Evolutionary conservation across 1,140 invertebrate species (phyloP).

Genomic region (Zaprionus inermis): DNA sequence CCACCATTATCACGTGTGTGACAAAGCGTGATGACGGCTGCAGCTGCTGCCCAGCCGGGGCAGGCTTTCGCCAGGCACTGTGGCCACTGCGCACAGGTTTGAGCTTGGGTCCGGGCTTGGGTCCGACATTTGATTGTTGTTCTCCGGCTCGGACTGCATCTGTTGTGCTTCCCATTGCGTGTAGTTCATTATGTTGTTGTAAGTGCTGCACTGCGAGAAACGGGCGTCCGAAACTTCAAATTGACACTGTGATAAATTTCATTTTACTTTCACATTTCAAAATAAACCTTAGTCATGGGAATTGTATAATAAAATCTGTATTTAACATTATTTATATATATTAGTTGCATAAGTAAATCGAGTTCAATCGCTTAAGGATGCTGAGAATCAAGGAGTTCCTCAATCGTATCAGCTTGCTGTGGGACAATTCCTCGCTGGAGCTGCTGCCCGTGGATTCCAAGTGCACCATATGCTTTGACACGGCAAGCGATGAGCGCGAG

Average conservation of each 20-base stretch:
- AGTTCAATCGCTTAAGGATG: background rate
- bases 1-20: slow-evolving; percentile 67
- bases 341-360: background rate
- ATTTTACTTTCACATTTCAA: background rate
- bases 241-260: background rate
- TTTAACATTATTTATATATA: background rate
- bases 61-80: background rate
- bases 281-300: background rate
- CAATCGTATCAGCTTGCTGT: background rate
- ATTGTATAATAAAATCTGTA: background rate
- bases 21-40: slow-evolving; percentile 49
- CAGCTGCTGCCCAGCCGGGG: background rate
- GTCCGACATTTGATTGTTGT: slow-evolving; percentile 52
- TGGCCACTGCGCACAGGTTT: background rate
- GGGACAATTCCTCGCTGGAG: background rate
- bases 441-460: background rate
- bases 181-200: slow-evolving; percentile 75
- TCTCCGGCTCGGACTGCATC: slow-evolving; percentile 49
- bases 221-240: background rate
- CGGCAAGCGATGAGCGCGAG: background rate
- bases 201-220: slow-evolving; percentile 37
- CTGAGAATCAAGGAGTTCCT: slow-evolving; percentile 15
- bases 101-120: background rate
- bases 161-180: slow-evolving; percentile 83
- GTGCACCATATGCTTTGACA: slow-evolving; percentile 25